Base-by-base conservation (phyloP, 1,140 invertebrate genomes). In the Agraylea sexmaculata region DNA sequence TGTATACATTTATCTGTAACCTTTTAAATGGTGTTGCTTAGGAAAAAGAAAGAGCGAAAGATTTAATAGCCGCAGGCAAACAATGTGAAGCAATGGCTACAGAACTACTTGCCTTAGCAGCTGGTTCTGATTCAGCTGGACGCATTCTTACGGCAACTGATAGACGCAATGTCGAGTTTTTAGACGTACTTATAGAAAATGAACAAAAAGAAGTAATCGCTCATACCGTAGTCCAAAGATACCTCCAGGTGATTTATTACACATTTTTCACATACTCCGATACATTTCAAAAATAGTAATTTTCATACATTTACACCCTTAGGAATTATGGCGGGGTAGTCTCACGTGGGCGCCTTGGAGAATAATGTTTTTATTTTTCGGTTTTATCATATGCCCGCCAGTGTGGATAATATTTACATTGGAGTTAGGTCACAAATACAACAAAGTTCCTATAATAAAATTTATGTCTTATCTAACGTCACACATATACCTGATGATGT, bases 401-500 rank as follows among this genome's bases (percentile, higher is more conserved):
- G 78, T 98, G 1, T 99, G 95, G 95, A 69, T 99, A 37, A 78
- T 86, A 8, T 94, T 98, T 60, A 96, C 92, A 22, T 74, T 98
- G 50, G 94, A 94, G 8, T 66, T 97, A 47, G 88, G 88, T 15
- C 90, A 94, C 66, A 86, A 86, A 60, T 96, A 93, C 64, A 87
- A 92, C 71, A 91, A 87, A 68, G 80, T 87, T 52, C 95, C 95
- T 13, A 95, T 99, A 49, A 95, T 99, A 54, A 98, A 98, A 66
- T 99, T 99, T 62, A 96, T 98, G 86, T 94, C 92, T 10, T 96
- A 98, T 64, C 73, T 99, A 35, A 96, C 94, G 1, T 97, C 95
- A 1, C 95, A 99, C 67, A 81, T 98, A 48, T 95, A 96, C 63
- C 77, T 99, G 37, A 96, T 98, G 80, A 65, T 91, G 32, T 78